Percentiles rank a stretch among this genome's conserved stretches.
phyloP scores from a whole-genome alignment of 64 coral and sea anemone species.

The Montipora cactus region DNA sequence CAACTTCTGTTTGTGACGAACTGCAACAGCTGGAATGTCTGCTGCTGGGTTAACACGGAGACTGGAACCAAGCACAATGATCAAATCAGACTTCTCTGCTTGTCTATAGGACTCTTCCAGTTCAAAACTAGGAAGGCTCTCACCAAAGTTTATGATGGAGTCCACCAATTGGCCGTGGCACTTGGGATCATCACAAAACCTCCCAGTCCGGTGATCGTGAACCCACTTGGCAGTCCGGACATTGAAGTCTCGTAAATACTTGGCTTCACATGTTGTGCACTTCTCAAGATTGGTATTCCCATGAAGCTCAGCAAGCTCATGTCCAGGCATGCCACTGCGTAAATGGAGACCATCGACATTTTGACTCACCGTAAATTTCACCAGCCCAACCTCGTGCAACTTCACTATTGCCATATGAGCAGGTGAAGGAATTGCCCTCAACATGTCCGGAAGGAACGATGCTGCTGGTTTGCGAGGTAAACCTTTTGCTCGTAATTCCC shows the following conservation, averaged over 20 bases:
- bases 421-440: conserved; percentile 42
- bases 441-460: neutral
- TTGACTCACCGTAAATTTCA: conserved; percentile 85
- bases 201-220: conserved; percentile 68
- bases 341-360: conserved; percentile 81
- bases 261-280: conserved; percentile 70
- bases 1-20: conserved; percentile 48
- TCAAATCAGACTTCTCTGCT: conserved; percentile 70
- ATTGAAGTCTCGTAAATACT: conserved; percentile 80
- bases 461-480: conserved; percentile 28
- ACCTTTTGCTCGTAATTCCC: conserved; percentile 79
- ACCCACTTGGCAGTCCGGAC: conserved; percentile 69
- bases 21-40: conserved; percentile 62
- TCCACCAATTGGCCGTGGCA: conserved; percentile 68
- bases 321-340: conserved; percentile 66
- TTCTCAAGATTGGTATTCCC: conserved; percentile 82
- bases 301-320: conserved; percentile 74
- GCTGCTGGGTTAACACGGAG: conserved; percentile 84
- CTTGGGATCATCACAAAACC: conserved; percentile 71
- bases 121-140: conserved; percentile 68
- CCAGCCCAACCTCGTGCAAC: conserved; percentile 62
- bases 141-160: conserved; percentile 90
- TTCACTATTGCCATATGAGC: conserved; percentile 80
- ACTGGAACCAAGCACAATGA: conserved; percentile 84
- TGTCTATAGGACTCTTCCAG: conserved; percentile 62